phyloP scores from a whole-genome alignment of 2,797 vertebrate species.

The Gobio occitaniae region DNA sequence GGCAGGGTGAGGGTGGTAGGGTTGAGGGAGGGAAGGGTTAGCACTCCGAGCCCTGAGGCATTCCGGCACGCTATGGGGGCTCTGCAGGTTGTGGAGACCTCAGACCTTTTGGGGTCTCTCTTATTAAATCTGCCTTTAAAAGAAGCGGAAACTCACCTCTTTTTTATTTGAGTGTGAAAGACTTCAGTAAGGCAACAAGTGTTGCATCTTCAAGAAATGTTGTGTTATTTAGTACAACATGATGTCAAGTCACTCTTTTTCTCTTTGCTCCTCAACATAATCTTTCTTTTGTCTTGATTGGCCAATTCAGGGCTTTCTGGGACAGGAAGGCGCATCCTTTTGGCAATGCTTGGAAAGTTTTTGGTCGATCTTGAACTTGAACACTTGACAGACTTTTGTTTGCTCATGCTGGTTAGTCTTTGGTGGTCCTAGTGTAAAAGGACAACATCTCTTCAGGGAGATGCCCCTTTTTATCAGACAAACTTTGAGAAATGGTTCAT shows the following conservation, averaged over 20 bases:
- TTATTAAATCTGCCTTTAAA: slow-evolving; percentile 16
- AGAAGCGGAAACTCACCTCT: neutral
- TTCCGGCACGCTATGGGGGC: slow-evolving; percentile 59
- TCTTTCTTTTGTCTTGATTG: neutral
- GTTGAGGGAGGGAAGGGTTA: slow-evolving; percentile 24
- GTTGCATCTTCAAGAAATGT: neutral
- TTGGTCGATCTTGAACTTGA: slow-evolving; percentile 1
- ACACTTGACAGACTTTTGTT: neutral
- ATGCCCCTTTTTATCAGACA: neutral
- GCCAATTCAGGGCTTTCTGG: neutral
- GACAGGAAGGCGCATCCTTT: neutral
- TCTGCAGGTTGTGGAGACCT: slow-evolving; percentile 56
- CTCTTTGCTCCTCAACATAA: neutral
- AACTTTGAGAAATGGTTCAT: neutral
- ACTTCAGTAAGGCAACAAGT: neutral
- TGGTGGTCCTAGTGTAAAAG: neutral
- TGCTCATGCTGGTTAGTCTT: neutral
- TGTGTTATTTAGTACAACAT: neutral
- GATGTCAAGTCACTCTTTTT: neutral
- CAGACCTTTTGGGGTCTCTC: slow-evolving; percentile 26
- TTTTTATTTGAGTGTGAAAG: neutral
- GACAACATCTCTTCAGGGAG: neutral
- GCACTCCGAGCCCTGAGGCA: slow-evolving; percentile 42
- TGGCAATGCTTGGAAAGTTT: neutral
- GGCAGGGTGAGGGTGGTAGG: slow-evolving; percentile 23